Evolutionary conservation across 2,113 vertebrate genomes (phyloP), one percentile per base, ranked within the genome.

Genomic region (Macquaria ambigua): DNA sequence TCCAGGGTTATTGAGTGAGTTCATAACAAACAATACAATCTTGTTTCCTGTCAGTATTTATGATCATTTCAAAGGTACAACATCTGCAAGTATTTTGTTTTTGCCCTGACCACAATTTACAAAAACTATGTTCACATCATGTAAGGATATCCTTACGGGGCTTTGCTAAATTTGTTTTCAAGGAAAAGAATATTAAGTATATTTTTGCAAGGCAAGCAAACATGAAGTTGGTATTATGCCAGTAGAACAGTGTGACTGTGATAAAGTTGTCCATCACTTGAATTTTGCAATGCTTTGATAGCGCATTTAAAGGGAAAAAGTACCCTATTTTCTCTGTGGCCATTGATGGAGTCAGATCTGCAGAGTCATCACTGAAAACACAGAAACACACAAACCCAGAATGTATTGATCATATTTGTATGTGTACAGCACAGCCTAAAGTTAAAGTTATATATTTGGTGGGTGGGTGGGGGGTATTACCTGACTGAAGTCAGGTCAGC

Each of bases 261-360:
- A 20, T 31, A 31, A 31, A 31, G 28, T 31, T 31, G 28, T 31
- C 1, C 28, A 31, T 31, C 28, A 31, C 28, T 31, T 31, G 28
- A 31, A 31, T 31, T 31, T 31, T 31, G 20, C 25, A 59, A 15
- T 34, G 21, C 28, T 52, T 34, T 62, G 16, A 23, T 18, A 8
- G n/a, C 1, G 4, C 41, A 58, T 39, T 14, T 41, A 21, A 74
- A 74, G 6, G 16, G 37, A 68, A 61, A 3, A 55, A 4, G 16
- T 46, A 94, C 93, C 89, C 69, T 18, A 94, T 90, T 66, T 81
- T 87, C 43, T 89, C 41, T 62, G 87, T 68, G 52, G 67, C 43
- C 46, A 84, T 8, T 12, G 20, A 58, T 37, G 53, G 16, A 74
- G 77, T 58, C 48, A 20, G 21, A 58, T 74, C 81, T 59, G 55